Conservation (phyloP, 2,113 vertebrate species). For the Nothoprocta perdicaria region DNA sequence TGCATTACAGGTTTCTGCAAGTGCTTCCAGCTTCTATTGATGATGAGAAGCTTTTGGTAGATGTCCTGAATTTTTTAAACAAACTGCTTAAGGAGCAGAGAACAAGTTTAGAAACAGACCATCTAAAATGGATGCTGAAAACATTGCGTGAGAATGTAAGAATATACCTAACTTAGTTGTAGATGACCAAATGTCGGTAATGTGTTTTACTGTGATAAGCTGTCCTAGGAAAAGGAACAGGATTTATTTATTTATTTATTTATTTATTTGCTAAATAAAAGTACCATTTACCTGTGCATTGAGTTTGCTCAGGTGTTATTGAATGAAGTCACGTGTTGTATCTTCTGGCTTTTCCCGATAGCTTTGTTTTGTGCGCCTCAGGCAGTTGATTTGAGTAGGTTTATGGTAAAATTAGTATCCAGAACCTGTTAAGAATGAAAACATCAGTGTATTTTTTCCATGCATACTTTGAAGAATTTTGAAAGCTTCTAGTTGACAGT, state of each 20-base stretch:
- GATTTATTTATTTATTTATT: background rate
- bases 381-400: too few species aligned
- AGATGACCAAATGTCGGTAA: constrained; percentile 7
- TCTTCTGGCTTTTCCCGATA: too few species aligned
- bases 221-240: background rate
- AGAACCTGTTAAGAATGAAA: background rate
- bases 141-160: constrained; percentile 88
- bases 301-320: background rate
- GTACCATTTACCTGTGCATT: background rate
- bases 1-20: constrained; percentile 87
- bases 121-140: constrained; percentile 90
- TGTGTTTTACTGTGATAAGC: background rate
- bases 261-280: background rate
- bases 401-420: too few species aligned
- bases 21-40: constrained; percentile 89
- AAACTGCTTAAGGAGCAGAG: constrained; percentile 82
- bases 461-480: background rate
- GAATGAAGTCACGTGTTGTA: background rate
- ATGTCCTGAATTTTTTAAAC: constrained; percentile 89
- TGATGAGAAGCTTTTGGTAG: constrained; percentile 92
- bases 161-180: background rate
- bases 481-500: background rate
- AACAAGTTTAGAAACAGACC: constrained; percentile 70
- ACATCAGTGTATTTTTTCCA: background rate
- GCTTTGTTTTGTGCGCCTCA: too few species aligned